Conservation (phyloP, 2,888 invertebrate species). For the Gymnocheta viridis region DNA sequence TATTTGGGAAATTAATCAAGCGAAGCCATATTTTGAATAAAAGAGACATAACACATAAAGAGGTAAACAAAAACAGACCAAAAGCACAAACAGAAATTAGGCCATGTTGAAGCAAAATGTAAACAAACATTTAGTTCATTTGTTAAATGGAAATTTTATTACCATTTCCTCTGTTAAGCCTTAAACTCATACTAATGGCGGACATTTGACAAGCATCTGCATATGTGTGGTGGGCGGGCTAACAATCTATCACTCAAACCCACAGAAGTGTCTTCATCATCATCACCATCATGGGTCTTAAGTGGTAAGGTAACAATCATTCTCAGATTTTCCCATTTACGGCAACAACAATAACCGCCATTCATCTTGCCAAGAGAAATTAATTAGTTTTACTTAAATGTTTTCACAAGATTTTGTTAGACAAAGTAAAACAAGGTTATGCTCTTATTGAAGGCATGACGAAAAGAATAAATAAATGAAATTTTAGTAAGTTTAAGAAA, state of each 20-base stretch:
- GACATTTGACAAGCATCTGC: background rate
- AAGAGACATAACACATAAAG: background rate
- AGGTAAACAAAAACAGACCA: background rate
- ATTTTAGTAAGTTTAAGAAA: background rate
- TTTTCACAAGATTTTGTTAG: background rate
- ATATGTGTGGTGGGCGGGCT: background rate
- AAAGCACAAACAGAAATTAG: background rate
- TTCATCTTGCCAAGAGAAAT: background rate
- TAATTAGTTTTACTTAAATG: background rate
- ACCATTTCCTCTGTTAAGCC: background rate
- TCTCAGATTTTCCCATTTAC: background rate
- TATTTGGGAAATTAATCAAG: constrained; percentile 25
- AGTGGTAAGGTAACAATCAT: constrained; percentile 14
- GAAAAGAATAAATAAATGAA: background rate
- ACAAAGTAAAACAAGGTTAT: background rate
- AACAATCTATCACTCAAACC: background rate
- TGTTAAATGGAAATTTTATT: background rate
- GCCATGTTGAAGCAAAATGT: background rate
- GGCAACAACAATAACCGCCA: background rate
- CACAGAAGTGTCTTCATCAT: background rate
- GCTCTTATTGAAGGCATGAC: background rate
- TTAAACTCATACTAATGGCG: background rate
- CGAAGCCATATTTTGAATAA: background rate
- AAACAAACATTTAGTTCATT: background rate
- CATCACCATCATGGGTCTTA: background rate